These are phyloP conservation scores for Drosophila testacea DNA, from an alignment of 2,888 invertebrate species.

Conservation along the genomic window DNA sequence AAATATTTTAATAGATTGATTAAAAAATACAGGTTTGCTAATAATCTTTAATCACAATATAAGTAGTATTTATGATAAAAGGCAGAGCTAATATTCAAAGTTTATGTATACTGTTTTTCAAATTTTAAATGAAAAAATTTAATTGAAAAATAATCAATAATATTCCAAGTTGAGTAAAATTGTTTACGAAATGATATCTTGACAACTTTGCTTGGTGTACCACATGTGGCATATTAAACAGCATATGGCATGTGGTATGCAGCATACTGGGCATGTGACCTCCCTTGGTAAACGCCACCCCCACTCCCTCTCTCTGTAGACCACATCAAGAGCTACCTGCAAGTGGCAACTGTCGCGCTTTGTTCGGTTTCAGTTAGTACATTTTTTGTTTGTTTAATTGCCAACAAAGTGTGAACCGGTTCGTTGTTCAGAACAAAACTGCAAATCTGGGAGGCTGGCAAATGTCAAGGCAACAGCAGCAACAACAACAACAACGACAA, in stretches of 20 bases:
- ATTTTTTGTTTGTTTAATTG: slow-evolving; percentile 52
- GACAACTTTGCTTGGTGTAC: neutral
- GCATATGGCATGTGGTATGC: slow-evolving; percentile 15
- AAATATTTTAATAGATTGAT: too few species aligned
- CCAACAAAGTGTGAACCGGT: slow-evolving; percentile 63
- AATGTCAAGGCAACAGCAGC: slow-evolving; percentile 60
- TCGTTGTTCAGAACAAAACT: slow-evolving; percentile 44
- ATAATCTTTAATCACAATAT: too few species aligned
- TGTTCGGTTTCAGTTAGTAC: slow-evolving; percentile 6
- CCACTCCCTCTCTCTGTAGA: neutral
- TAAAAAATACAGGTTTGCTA: too few species aligned
- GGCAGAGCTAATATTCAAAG: too few species aligned
- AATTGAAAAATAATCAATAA: neutral
- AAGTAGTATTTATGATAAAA: too few species aligned
- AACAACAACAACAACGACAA: slow-evolving; percentile 21
- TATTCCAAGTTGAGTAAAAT: neutral
- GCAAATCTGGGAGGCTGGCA: slow-evolving; percentile 43
- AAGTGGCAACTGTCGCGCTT: slow-evolving; percentile 25
- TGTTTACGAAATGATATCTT: neutral
- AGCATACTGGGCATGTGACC: slow-evolving; percentile 28
- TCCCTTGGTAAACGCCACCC: slow-evolving; percentile 1
- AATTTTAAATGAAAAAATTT: neutral
- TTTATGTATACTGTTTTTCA: too few species aligned
- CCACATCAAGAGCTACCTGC: neutral
- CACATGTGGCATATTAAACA: slow-evolving; percentile 20